phyloP scores from a whole-genome alignment of 2,888 invertebrate species.

The Pollenia griseotomentosa region DNA sequence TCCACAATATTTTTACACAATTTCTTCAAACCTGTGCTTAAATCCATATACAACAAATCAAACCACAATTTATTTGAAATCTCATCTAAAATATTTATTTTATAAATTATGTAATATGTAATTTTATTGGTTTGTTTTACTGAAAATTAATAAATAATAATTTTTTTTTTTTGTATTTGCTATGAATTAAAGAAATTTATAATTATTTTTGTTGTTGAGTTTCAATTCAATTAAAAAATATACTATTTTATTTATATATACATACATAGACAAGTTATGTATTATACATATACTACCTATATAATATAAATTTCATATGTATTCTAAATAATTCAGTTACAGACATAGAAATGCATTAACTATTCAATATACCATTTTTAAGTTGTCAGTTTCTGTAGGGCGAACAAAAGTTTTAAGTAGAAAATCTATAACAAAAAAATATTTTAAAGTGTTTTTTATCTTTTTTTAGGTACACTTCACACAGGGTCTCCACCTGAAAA shows the following conservation, averaged over 20 bases:
- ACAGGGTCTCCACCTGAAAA: too few relatives aligned
- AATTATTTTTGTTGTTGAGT: neutral
- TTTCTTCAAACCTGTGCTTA: too few relatives aligned
- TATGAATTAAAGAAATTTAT: slow-evolving; percentile 40
- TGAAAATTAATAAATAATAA: slow-evolving; percentile 43
- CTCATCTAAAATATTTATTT: slow-evolving; percentile 70
- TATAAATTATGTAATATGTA: slow-evolving; percentile 48
- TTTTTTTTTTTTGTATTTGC: slow-evolving; percentile 20
- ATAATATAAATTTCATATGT: neutral
- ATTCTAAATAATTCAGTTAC: slow-evolving; percentile 21
- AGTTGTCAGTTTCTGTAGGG: slow-evolving; percentile 13
- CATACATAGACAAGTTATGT: slow-evolving; percentile 43
- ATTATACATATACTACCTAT: neutral
- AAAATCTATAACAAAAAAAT: too few relatives aligned
- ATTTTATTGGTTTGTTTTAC: slow-evolving; percentile 36
- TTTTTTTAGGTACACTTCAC: neutral
- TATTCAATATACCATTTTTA: slow-evolving; percentile 30
- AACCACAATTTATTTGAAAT: slow-evolving; percentile 41
- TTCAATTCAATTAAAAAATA: slow-evolving; percentile 53
- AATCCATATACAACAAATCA: neutral
- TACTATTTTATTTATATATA: slow-evolving; percentile 49
- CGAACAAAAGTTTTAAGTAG: neutral
- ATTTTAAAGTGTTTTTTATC: neutral
- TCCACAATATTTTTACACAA: too few relatives aligned
- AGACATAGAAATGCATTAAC: slow-evolving; percentile 59